Conservation (phyloP, 2,888 invertebrate species). For the Clostera curtula region DNA sequence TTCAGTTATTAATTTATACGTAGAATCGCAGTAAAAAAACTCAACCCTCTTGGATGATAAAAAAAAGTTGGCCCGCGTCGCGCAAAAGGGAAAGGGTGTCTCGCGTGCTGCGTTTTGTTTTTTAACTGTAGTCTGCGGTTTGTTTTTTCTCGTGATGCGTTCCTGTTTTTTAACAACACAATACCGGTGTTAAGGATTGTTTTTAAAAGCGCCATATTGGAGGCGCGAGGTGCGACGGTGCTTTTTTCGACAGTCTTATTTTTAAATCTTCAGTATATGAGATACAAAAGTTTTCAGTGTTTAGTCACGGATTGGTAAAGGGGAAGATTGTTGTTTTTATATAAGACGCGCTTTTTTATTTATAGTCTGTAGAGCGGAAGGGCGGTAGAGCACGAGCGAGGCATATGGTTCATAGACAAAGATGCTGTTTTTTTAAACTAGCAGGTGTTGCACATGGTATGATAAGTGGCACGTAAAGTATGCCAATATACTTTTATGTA, state of each 20-base stretch:
- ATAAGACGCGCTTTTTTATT: constrained; percentile 32
- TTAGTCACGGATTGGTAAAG: constrained; percentile 64
- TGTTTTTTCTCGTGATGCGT: constrained; percentile 67
- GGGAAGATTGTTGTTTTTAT: constrained; percentile 49
- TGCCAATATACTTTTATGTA: constrained; percentile 13
- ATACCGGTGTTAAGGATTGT: constrained; percentile 64
- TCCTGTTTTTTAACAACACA: constrained; percentile 72
- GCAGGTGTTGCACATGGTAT: constrained; percentile 37
- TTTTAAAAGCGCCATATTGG: constrained; percentile 70
- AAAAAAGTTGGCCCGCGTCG: constrained; percentile 68
- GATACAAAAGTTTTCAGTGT: constrained; percentile 50
- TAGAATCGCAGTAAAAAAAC: constrained; percentile 64
- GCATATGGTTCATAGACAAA: constrained; percentile 62
- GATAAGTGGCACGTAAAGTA: constrained; percentile 12
- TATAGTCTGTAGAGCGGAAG: constrained; percentile 40
- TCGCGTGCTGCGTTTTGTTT: constrained; percentile 73
- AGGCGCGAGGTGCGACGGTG: constrained; percentile 41
- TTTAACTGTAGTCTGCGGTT: constrained; percentile 69
- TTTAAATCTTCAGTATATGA: constrained; percentile 63
- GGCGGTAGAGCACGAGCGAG: constrained; percentile 46
- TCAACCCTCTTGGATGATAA: constrained; percentile 63
- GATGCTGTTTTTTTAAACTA: constrained; percentile 35
- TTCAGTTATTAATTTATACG: constrained; percentile 75
- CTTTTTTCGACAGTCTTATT: constrained; percentile 59
- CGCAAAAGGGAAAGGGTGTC: constrained; percentile 74